Evolutionary conservation across 2,888 invertebrate genomes (phyloP).

Genomic region (Drosophila multiciliata): DNA sequence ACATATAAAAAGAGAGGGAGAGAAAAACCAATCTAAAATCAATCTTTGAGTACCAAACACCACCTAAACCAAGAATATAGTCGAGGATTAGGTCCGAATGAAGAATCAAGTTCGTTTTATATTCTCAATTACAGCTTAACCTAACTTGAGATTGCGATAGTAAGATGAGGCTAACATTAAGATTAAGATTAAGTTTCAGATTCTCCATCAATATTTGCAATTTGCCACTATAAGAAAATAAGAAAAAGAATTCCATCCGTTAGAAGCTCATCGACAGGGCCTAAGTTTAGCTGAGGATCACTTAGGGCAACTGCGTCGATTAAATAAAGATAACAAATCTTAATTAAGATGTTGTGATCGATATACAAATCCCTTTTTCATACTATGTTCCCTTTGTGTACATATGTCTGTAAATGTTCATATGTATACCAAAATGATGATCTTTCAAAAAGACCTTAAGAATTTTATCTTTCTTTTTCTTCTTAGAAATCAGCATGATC

Average conservation of each 20-base stretch:
- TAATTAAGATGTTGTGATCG: background rate
- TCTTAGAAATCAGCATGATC: conserved; percentile 7
- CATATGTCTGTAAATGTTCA: background rate
- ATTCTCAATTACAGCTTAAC: background rate
- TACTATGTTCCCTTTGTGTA: background rate
- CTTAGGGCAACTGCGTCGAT: background rate
- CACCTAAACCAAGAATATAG: background rate
- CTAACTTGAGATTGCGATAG: background rate
- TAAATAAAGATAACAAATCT: background rate
- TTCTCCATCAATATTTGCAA: background rate
- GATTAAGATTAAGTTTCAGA: background rate
- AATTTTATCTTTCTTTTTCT: conserved; percentile 7
- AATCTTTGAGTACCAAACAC: background rate
- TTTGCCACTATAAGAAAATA: background rate
- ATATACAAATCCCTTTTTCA: background rate
- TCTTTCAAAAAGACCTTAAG: conserved; percentile 11
- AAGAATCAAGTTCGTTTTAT: background rate
- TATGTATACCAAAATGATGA: background rate
- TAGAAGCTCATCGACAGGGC: background rate
- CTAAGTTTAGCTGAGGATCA: background rate
- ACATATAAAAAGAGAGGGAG: background rate
- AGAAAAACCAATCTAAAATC: background rate
- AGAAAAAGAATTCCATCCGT: no score
- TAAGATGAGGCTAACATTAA: background rate
- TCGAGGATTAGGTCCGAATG: background rate